phyloP scores from a whole-genome alignment of 2,797 vertebrate genomes.

The Leucoraja ocellata region DNA sequence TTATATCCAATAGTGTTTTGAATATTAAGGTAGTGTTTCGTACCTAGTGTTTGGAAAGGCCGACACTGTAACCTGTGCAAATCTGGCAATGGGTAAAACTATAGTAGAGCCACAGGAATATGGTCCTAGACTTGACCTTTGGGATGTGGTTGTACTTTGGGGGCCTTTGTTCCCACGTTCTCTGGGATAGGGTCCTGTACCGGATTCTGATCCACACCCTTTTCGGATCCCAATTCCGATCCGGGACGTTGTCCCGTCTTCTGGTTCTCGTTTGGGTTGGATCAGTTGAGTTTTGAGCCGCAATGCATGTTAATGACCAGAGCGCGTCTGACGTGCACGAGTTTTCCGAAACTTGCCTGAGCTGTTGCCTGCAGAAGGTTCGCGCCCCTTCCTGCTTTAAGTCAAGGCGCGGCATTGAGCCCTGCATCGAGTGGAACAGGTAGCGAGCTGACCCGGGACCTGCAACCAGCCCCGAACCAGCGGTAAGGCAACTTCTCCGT shows the following conservation, averaged over 20 bases:
- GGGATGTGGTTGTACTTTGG: too few relatives aligned
- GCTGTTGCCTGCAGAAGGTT: background rate
- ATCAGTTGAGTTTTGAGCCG: background rate
- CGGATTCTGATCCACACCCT: background rate
- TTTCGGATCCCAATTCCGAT: background rate
- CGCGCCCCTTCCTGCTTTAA: background rate
- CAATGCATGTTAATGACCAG: background rate
- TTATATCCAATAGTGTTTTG: too few relatives aligned
- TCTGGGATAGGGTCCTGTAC: background rate
- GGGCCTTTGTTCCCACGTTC: too few relatives aligned
- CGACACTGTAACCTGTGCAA: too few relatives aligned
- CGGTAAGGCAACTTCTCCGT: background rate
- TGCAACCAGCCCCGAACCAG: background rate
- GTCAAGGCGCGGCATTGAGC: background rate
- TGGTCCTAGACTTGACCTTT: too few relatives aligned
- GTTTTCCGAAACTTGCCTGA: background rate
- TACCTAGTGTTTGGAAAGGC: too few relatives aligned
- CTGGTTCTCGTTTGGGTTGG: background rate
- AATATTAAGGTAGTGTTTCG: too few relatives aligned
- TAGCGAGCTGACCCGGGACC: background rate
- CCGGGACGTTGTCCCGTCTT: background rate
- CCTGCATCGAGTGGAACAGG: background rate
- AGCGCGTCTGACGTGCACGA: background rate
- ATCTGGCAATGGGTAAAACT: too few relatives aligned
- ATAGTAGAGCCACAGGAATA: too few relatives aligned